phyloP scores from a whole-genome alignment of 2,888 invertebrate genomes.

The Cistogaster globosa region DNA sequence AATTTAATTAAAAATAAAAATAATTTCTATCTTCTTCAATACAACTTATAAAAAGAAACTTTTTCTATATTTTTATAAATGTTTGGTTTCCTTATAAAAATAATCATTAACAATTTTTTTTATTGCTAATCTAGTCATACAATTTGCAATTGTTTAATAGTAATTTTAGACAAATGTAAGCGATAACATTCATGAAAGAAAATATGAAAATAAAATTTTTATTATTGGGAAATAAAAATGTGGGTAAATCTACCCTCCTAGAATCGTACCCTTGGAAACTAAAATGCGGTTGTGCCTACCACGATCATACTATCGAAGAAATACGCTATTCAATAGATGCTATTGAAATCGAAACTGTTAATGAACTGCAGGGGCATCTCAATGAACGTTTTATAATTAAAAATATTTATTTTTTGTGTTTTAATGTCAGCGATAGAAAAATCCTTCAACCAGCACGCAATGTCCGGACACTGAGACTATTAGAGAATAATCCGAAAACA shows the following conservation, averaged over 20 bases:
- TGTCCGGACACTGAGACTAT: constrained; percentile 50
- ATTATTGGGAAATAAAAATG: constrained; percentile 58
- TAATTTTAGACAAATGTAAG: constrained; percentile 5
- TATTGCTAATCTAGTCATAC: background rate
- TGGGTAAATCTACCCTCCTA: constrained; percentile 48
- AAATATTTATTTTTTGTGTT: constrained; percentile 62
- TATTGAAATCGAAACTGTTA: constrained; percentile 45
- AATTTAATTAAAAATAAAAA: background rate
- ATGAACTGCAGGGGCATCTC: constrained; percentile 34
- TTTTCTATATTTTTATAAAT: background rate
- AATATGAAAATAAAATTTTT: constrained; percentile 61
- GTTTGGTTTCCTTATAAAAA: constrained; percentile 27
- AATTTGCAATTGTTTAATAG: background rate
- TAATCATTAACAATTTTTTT: constrained; percentile 26
- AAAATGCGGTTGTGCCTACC: constrained; percentile 51
- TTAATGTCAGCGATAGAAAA: constrained; percentile 57
- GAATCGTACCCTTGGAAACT: constrained; percentile 52
- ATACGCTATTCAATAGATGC: constrained; percentile 57
- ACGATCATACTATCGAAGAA: constrained; percentile 52
- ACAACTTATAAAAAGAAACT: too few species aligned
- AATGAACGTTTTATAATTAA: background rate
- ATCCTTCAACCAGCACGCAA: constrained; percentile 39
- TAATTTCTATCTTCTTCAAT: too few species aligned
- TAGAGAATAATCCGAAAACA: constrained; percentile 39
- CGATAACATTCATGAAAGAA: background rate